A percentile compares a stretch with the other conserved stretches of the same genome.
Evolutionary conservation across 2,113 vertebrate genomes (phyloP).

Genomic region (Gadus macrocephalus): DNA sequence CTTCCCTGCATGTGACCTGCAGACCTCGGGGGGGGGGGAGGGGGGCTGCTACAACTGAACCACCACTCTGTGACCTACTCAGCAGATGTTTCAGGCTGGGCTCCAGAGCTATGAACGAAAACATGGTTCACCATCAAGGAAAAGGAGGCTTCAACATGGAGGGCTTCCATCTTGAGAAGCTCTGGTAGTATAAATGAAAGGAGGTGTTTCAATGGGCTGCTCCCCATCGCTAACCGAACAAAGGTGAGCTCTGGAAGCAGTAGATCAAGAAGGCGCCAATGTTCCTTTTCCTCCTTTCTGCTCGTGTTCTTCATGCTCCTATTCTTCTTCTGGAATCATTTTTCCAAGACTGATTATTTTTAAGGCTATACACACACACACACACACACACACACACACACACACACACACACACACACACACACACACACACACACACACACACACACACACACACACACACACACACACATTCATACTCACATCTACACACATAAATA

Average conservation of each 20-base stretch:
- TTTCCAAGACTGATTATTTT: no score
- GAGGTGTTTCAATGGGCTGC: no score
- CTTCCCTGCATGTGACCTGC: neutral
- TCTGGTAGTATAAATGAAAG: neutral
- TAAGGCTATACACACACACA: no score
- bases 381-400: no score
- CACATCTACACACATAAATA: no score
- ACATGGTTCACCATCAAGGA: conserved; percentile 2
- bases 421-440: no score
- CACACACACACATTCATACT: no score
- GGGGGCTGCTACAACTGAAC: neutral
- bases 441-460: no score
- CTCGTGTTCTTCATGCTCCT: neutral
- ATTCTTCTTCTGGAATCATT: conserved; percentile 9
- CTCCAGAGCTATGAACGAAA: conserved; percentile 5
- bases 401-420: no score
- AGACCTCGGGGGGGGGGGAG: conserved; percentile 17
- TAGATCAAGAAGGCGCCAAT: neutral
- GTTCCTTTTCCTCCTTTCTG: neutral
- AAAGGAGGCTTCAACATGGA: neutral
- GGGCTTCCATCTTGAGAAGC: conserved; percentile 23
- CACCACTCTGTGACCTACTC: conserved; percentile 5
- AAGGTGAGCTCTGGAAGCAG: neutral
- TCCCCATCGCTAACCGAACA: neutral
- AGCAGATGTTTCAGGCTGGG: conserved; percentile 19